Evolutionary conservation across 2,888 invertebrate genomes (phyloP).

Genomic region (Endotricha flammealis): DNA sequence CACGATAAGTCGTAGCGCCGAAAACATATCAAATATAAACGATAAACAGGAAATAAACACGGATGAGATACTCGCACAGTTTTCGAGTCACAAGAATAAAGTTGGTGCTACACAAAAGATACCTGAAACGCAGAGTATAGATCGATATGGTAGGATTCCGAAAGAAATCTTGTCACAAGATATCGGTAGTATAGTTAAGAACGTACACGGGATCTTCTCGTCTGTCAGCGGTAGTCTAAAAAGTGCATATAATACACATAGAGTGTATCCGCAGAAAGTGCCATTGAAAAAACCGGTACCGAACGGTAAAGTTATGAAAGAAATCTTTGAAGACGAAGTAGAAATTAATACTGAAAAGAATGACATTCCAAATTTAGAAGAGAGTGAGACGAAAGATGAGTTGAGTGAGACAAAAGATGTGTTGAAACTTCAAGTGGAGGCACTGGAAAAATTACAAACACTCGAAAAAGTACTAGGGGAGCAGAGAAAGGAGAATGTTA

Average conservation of each 20-base stretch:
- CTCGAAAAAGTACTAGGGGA: conserved; percentile 56
- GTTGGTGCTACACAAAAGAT: conserved; percentile 51
- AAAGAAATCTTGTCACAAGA: conserved; percentile 65
- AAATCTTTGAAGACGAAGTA: conserved; percentile 60
- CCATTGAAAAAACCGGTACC: conserved; percentile 41
- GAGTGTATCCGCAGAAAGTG: conserved; percentile 36
- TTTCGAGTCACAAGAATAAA: conserved; percentile 50
- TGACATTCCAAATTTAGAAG: conserved; percentile 15
- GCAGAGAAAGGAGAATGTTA: conserved; percentile 54
- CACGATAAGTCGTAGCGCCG: conserved; percentile 54
- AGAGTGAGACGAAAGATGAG: conserved; percentile 14
- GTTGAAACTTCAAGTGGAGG: conserved; percentile 51
- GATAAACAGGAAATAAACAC: conserved; percentile 43
- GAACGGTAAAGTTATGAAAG: conserved; percentile 61
- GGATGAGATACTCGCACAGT: conserved; percentile 53
- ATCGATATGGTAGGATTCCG: conserved; percentile 49
- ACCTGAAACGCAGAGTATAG: conserved; percentile 35
- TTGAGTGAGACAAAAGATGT: conserved; percentile 37
- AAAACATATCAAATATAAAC: conserved; percentile 50
- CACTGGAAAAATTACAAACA: conserved; percentile 53
- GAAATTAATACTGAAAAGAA: conserved; percentile 18
- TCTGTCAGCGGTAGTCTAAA: conserved; percentile 67
- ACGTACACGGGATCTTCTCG: conserved; percentile 71
- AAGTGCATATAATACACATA: conserved; percentile 58
- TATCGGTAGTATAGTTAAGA: conserved; percentile 65